These are phyloP conservation scores for Blennius ocellaris DNA, from an alignment of 2,113 vertebrate genomes.

Conservation along the genomic window DNA sequence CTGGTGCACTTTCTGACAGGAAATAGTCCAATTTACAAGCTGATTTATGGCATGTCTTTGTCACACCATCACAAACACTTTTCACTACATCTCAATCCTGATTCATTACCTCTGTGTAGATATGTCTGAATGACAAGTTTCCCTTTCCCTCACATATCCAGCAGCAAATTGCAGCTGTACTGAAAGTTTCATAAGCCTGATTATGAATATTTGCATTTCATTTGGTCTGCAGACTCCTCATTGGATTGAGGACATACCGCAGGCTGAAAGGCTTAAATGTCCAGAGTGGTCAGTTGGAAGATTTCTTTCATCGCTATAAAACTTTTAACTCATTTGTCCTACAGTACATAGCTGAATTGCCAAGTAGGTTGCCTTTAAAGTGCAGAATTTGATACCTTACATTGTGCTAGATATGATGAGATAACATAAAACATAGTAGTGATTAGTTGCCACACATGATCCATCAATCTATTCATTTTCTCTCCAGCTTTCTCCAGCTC, in stretches of 20 bases:
- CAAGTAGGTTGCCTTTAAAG: background rate
- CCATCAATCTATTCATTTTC: too few species aligned
- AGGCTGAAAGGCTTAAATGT: background rate
- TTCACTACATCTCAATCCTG: background rate
- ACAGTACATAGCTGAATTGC: background rate
- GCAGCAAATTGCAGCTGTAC: background rate
- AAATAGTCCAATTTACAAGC: background rate
- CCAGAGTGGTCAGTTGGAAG: background rate
- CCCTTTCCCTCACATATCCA: background rate
- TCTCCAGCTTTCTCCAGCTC: too few species aligned
- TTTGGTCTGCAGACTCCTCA: background rate
- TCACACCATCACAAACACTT: background rate
- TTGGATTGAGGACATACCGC: background rate
- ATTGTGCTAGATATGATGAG: background rate
- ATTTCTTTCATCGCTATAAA: background rate
- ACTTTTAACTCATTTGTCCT: background rate
- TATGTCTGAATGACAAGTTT: slow-evolving; percentile 2
- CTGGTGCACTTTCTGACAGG: background rate
- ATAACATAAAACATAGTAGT: background rate
- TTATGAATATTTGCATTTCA: background rate
- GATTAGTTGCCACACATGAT: too few species aligned
- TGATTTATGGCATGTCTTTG: background rate
- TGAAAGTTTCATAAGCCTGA: background rate
- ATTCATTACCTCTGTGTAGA: background rate
- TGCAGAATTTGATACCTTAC: background rate